A percentile compares a stretch with the other conserved stretches of the same genome.
Conservation (phyloP, 2,113 vertebrate genomes). For the Dinomys branickii region DNA sequence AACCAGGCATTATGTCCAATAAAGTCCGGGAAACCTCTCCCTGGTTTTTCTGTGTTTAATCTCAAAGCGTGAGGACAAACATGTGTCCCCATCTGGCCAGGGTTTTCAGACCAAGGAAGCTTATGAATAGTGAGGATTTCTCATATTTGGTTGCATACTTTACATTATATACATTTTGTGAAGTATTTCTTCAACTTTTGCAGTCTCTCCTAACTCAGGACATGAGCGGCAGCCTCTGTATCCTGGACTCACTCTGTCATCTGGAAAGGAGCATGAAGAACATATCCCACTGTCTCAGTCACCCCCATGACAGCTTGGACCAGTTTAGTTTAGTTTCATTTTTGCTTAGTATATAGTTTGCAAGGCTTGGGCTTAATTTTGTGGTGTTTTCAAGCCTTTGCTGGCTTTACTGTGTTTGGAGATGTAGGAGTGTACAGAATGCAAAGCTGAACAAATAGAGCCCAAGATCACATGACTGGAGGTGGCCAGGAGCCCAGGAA, state of each 20-base stretch:
- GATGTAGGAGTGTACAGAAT: not conserved
- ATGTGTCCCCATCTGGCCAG: not conserved
- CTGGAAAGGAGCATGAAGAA: not conserved
- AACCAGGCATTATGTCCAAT: rapidly evolving
- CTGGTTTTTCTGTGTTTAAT: not conserved
- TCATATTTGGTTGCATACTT: not conserved
- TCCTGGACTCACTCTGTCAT: rapidly evolving
- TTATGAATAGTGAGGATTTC: not conserved
- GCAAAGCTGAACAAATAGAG: not conserved
- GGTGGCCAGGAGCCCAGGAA: not conserved
- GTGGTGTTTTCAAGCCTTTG: not conserved
- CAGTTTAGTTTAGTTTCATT: not conserved
- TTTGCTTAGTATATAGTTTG: not conserved
- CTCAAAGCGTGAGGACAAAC: not conserved
- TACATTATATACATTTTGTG: not conserved
- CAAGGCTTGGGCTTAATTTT: not conserved
- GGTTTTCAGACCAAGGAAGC: not conserved
- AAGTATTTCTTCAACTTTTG: not conserved
- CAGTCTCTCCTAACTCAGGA: not conserved
- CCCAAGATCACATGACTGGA: rapidly evolving
- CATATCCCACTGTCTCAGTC: not conserved
- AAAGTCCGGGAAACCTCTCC: not conserved
- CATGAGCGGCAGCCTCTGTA: not conserved
- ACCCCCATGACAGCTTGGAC: too few species aligned
- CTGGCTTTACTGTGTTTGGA: not conserved